Percentiles rank a stretch among this genome's conserved stretches.
Evolutionary conservation across 2,888 invertebrate species (phyloP).

Genomic region (Hydrotaea diabolus): DNA sequence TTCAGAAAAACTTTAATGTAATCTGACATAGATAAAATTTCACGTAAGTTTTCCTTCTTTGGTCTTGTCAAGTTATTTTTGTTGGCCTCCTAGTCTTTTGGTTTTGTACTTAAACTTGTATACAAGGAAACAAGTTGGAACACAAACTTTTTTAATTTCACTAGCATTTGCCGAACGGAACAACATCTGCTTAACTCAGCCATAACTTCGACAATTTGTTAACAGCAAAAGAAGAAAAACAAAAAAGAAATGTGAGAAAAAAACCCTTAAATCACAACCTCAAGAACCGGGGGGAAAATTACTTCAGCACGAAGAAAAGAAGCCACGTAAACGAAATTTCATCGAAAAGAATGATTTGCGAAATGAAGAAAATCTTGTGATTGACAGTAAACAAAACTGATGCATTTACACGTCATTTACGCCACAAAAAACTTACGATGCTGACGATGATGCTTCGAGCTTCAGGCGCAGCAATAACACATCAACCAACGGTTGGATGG

Average conservation of each 20-base stretch:
- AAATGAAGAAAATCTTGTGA: background rate
- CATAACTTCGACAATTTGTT: background rate
- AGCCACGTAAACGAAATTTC: background rate
- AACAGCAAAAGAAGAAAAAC: background rate
- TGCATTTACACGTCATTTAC: slow-evolving; percentile 26
- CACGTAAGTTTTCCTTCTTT: no score
- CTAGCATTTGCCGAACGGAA: background rate
- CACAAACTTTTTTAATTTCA: slow-evolving; percentile 33
- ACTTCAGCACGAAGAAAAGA: background rate
- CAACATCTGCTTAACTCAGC: slow-evolving; percentile 4
- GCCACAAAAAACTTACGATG: background rate
- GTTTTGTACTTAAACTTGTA: background rate
- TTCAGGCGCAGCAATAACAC: background rate
- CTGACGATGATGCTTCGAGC: background rate
- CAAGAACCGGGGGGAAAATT: background rate
- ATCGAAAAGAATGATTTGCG: slow-evolving; percentile 4
- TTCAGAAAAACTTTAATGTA: background rate
- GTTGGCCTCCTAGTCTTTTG: background rate
- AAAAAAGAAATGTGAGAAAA: background rate
- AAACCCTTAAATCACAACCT: background rate
- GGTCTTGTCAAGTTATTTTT: no score
- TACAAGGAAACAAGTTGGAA: background rate
- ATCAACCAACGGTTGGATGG: background rate
- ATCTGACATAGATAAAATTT: background rate
- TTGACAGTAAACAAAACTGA: slow-evolving; percentile 37